Evolutionary conservation across 2,888 invertebrate species (phyloP), one percentile per base, ranked within the genome.

Genomic region (Oscheius sp.): DNA sequence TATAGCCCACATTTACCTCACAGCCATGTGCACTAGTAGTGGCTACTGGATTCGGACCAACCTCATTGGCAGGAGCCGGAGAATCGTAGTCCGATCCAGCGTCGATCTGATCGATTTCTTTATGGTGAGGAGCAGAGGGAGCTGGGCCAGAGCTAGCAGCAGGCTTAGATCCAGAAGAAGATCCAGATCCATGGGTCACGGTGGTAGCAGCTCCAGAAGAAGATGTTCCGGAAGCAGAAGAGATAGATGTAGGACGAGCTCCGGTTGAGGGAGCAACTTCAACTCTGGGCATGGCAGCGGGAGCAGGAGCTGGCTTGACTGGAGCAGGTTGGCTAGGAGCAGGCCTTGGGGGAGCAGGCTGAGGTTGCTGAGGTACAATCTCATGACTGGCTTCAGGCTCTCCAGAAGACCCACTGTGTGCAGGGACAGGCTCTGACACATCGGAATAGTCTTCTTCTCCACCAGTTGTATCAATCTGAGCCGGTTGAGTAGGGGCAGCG

Each of bases 401-500:
- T 42, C 42, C 42, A 42, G 42, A 42, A 42, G 42, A 3, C 7
- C 42, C 42, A 1, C 42, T 1, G 7, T 42, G 42, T 5, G 42
- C 60, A 1, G 42, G 35, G 3, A 37, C 60, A 3, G 37, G 33
- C 37, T 60, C 60, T 10, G 4, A 5, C 4, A 11, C 60, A 60
- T 60, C 60, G 7, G 48, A n/a, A 33, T 63, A 63, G 63, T 63
- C 63, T 29, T 63, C 63, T 13, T 63, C 63, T 63, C 63, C 63
- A 48, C 63, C 63, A 63, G 50, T 48, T 3, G 48, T 48, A 21
- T 63, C 63, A 48, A 63, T 63, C 21, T 47, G 55, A n/a, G 32
- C 33, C 0, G 42, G 42, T 7, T 42, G 42, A 7, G 51, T 47
- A 11, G 65, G n/a, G 10, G 33, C 50, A 29, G 65, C 29, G 29